These are phyloP conservation scores for Amiota minor DNA, from an alignment of 2,888 invertebrate species.

Conservation along the genomic window DNA sequence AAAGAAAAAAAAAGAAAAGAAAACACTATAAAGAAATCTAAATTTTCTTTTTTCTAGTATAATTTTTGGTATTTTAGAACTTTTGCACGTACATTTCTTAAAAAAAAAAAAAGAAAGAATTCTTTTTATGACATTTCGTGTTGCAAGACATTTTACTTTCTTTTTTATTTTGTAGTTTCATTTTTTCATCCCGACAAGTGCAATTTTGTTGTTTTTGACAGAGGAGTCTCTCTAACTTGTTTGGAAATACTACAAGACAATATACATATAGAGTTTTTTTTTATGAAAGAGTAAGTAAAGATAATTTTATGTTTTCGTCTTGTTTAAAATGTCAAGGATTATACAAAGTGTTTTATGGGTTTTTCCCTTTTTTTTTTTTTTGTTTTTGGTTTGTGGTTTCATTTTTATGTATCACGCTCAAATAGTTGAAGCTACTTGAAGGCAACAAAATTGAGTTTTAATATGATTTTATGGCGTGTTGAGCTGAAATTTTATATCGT, in stretches of 20 bases:
- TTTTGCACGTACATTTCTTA: slow-evolving; percentile 30
- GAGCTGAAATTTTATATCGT: slow-evolving; percentile 37
- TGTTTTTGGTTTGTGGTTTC: neutral
- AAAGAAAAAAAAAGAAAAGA: neutral
- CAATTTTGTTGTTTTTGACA: slow-evolving; percentile 51
- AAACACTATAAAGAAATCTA: neutral
- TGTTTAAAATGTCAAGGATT: slow-evolving; percentile 57
- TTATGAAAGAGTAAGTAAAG: slow-evolving; percentile 48
- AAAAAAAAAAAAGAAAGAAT: slow-evolving; percentile 37
- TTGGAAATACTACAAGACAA: no score
- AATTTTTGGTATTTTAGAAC: neutral
- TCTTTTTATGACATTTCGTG: slow-evolving; percentile 64
- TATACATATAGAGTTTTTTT: slow-evolving; percentile 50
- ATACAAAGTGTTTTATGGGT: slow-evolving; percentile 61
- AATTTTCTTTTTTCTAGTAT: neutral
- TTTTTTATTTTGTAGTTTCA: slow-evolving; percentile 28
- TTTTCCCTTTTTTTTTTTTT: slow-evolving; percentile 10
- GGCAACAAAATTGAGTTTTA: slow-evolving; percentile 62
- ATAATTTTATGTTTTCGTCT: slow-evolving; percentile 62
- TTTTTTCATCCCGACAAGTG: slow-evolving; percentile 43
- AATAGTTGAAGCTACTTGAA: slow-evolving; percentile 21
- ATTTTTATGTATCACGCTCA: slow-evolving; percentile 14
- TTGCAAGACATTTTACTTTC: slow-evolving; percentile 41
- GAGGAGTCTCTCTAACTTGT: no score
- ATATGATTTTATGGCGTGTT: slow-evolving; percentile 63